Evolutionary conservation across 2,797 vertebrate genomes (phyloP).

Genomic region (Limnodromus scolopaceus): DNA sequence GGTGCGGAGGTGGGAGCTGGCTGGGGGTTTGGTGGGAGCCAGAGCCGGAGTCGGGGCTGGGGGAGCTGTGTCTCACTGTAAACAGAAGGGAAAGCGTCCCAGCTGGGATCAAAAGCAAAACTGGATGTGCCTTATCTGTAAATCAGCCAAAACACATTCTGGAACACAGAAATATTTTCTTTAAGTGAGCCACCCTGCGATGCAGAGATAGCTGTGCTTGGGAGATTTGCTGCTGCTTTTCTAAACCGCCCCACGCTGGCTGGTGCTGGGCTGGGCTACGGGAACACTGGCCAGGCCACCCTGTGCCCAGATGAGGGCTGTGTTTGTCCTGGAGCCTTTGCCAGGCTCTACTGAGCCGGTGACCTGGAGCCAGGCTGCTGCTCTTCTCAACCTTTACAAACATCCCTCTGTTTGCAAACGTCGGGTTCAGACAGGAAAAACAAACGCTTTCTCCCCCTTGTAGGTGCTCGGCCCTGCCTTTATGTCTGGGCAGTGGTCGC

Average conservation of each 20-base stretch:
- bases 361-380: background rate
- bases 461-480: background rate
- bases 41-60: background rate
- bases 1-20: background rate
- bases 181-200: background rate
- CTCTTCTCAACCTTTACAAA: background rate
- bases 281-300: rapidly evolving
- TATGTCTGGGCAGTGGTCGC: background rate
- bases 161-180: background rate
- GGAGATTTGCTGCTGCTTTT: background rate
- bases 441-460: background rate
- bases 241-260: rapidly evolving
- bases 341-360: background rate
- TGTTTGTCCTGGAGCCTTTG: background rate
- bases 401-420: background rate
- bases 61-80: background rate
- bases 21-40: background rate
- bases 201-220: rapidly evolving
- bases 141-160: background rate
- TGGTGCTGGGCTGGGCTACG: background rate
- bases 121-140: background rate
- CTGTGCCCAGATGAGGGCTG: background rate
- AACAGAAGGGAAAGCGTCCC: background rate
- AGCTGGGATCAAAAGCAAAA: background rate
- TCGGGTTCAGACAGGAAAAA: background rate